phyloP scores from a whole-genome alignment of 2,888 invertebrate species.

The Dolichomitus sp. region DNA sequence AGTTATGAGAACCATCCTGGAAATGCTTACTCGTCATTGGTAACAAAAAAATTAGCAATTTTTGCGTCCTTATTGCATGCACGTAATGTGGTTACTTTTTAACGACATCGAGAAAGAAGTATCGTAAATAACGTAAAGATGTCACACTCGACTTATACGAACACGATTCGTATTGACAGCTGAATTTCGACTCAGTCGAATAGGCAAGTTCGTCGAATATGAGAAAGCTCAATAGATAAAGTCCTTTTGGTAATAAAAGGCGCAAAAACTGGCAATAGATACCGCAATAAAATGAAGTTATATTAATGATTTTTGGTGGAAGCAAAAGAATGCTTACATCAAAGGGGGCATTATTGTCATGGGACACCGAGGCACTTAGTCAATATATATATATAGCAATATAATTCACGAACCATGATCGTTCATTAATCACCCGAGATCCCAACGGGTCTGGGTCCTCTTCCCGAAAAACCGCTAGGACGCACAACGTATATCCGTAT shows the following conservation, averaged over 20 bases:
- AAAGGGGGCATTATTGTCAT: conserved; percentile 5
- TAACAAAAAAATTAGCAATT: too few species aligned
- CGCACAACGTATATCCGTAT: conserved; percentile 16
- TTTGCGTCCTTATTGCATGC: too few species aligned
- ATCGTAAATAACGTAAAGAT: too few species aligned
- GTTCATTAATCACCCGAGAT: conserved; percentile 57
- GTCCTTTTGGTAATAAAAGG: not conserved
- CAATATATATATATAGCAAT: conserved; percentile 39
- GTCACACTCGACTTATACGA: too few species aligned
- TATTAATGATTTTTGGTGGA: conserved; percentile 19
- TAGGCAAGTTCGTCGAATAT: too few species aligned
- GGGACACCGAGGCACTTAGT: conserved; percentile 44
- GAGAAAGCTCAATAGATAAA: too few species aligned
- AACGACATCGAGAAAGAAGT: too few species aligned
- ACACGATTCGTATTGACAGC: too few species aligned
- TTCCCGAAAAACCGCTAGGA: not conserved
- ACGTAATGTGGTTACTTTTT: too few species aligned
- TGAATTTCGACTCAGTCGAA: too few species aligned
- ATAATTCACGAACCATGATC: conserved; percentile 51
- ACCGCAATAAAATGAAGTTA: not conserved
- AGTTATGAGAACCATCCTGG: too few species aligned
- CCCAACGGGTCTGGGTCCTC: conserved; percentile 37
- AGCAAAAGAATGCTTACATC: conserved; percentile 1
- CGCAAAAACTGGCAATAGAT: not conserved
- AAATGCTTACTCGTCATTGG: too few species aligned